These are phyloP conservation scores for Taphrorychus bicolor DNA, from an alignment of 2,888 invertebrate genomes.

Conservation along the genomic window DNA sequence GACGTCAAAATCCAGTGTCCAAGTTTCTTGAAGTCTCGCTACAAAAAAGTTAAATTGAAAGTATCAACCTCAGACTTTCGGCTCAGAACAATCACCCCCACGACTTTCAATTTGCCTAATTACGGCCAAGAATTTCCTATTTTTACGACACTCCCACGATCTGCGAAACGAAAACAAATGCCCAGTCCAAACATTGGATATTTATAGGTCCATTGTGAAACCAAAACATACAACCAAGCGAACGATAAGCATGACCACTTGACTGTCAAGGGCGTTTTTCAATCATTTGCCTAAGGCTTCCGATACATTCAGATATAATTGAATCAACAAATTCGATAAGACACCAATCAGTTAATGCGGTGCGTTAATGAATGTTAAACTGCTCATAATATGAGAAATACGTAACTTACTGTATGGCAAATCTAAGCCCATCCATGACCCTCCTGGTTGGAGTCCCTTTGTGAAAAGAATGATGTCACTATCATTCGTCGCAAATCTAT, in stretches of 20 bases:
- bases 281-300: too few species aligned
- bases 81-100: neutral
- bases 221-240: neutral
- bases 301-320: too few species aligned
- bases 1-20: too few species aligned
- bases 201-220: neutral
- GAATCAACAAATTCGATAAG: too few species aligned
- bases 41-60: too few species aligned
- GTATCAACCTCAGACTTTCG: too few species aligned
- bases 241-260: neutral
- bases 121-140: neutral
- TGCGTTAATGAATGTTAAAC: too few species aligned
- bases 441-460: neutral
- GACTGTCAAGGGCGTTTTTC: neutral
- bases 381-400: too few species aligned
- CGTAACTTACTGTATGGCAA: constrained; percentile 44
- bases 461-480: neutral
- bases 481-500: neutral
- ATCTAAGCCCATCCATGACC: constrained; percentile 44
- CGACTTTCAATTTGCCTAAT: neutral
- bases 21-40: too few species aligned
- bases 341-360: too few species aligned
- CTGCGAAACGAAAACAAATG: neutral
- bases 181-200: neutral
- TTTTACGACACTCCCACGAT: neutral